Base-by-base conservation (phyloP, 2,113 vertebrate species). In the Penelope pileata region DNA sequence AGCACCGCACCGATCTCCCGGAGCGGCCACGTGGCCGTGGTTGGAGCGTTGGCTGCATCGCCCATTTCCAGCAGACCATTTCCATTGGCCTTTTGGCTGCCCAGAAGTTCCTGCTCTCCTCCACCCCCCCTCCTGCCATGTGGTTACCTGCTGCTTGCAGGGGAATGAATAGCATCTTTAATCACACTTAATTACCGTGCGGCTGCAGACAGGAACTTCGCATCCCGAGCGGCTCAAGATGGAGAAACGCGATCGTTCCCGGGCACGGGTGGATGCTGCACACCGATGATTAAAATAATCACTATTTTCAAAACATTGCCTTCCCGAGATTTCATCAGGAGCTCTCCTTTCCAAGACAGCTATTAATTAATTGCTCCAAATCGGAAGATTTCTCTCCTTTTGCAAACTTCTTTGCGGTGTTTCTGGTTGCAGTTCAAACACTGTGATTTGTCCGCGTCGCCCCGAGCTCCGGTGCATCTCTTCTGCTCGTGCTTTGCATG, bases 81-180 rank as follows among this genome's bases (percentile, higher is more conserved):
- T 36, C 72, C 72, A 70, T 40, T 18, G 29, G 64, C 72, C 66
- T 54, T 58, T 78, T 66, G 36, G 51, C 59, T 77, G 74, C 66
- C 85, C 74, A 88, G 73, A 73, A 59, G 59, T 54, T 73, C 45
- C 3, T 6, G 3, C 34, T 54, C 51, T 42, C 50, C n/a, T 56
- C 69, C 64, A 10, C 58, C 66, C 66, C 84, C 59, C 59, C 60
- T 66, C 9, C 84, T 38, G 73, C 14, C 83, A 13, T 19, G 59
- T 36, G 79, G 59, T 88, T 88, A 92, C 84, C 85, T 92, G 72
- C 85, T 88, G 78, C 79, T 83, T n/a, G 59, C 90, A 36, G 91
- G 59, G 66, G 66, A 60, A 83, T 67, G 84, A 88, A 78, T 48
- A 73, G 79, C 91, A 78, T 66, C 85, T 92, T 88, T 88, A 83